These are phyloP conservation scores for Corticium candelabrum DNA, from an alignment of 37 sponge, comb jelly and placozoan species.

Conservation along the genomic window DNA sequence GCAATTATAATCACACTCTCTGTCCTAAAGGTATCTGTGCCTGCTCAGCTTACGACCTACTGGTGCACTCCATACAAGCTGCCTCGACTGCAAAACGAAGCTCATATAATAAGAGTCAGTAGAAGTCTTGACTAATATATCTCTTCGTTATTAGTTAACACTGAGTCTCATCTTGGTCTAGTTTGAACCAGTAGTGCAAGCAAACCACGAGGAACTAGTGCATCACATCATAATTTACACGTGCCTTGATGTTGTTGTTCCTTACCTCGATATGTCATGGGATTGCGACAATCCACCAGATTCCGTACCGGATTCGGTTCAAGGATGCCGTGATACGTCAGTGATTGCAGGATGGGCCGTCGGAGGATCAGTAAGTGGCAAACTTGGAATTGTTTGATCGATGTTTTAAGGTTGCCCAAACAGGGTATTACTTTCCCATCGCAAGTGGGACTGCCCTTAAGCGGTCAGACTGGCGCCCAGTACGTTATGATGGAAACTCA, in stretches of 20 bases:
- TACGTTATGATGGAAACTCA: background rate
- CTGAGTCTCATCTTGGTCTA: no score
- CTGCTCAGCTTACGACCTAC: no score
- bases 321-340: background rate
- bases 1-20: no score
- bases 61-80: no score
- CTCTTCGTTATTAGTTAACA: no score
- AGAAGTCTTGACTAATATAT: no score
- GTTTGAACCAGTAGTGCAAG: background rate
- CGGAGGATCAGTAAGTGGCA: background rate
- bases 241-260: background rate
- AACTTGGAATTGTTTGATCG: background rate
- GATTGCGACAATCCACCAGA: background rate
- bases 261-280: background rate
- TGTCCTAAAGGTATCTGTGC: no score
- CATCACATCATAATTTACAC: background rate
- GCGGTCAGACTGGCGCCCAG: background rate
- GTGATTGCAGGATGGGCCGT: background rate
- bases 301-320: background rate
- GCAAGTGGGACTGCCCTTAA: background rate
- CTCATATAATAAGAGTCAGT: no score
- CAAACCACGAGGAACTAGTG: background rate
- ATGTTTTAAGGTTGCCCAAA: background rate
- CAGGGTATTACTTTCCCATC: background rate
- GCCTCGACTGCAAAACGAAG: no score